phyloP scores from a whole-genome alignment of 2,888 invertebrate genomes.

The Malthinus seriepunctatus region DNA sequence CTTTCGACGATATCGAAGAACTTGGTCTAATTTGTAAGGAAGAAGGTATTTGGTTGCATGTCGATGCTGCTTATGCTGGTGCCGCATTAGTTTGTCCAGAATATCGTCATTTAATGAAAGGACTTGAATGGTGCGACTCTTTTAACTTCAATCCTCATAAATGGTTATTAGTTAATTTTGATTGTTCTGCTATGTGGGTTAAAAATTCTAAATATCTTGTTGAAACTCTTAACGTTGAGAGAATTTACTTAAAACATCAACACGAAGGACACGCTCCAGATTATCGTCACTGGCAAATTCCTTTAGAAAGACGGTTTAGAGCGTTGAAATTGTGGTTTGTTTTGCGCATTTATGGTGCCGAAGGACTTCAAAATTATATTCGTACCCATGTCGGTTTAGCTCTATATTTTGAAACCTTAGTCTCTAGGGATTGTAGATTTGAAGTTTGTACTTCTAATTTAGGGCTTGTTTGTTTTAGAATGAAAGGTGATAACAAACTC shows the following conservation, averaged over 20 bases:
- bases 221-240: conserved; percentile 96
- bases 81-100: conserved; percentile 97
- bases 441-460: conserved; percentile 89
- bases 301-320: conserved; percentile 89
- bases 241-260: conserved; percentile 93
- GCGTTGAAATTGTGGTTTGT: conserved; percentile 96
- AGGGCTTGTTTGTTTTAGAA: conserved; percentile 95
- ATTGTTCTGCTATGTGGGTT: conserved; percentile 98
- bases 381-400: conserved; percentile 85
- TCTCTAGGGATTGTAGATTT: conserved; percentile 78
- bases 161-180: conserved; percentile 99
- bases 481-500: conserved; percentile 82
- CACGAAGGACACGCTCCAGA: conserved; percentile 89
- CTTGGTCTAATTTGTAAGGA: conserved; percentile 84
- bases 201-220: conserved; percentile 88
- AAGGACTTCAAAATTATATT: conserved; percentile 84
- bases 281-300: conserved; percentile 97
- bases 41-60: conserved; percentile 83
- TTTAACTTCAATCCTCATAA: conserved; percentile 99
- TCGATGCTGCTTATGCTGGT: conserved; percentile 97
- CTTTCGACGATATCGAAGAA: conserved; percentile 89
- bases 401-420: conserved; percentile 81
- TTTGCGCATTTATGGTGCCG: conserved; percentile 83
- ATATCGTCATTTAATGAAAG: conserved; percentile 87
- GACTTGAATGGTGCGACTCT: conserved; percentile 87